phyloP scores from a whole-genome alignment of 2,113 vertebrate genomes.

The Epinephelus cyanopodus region DNA sequence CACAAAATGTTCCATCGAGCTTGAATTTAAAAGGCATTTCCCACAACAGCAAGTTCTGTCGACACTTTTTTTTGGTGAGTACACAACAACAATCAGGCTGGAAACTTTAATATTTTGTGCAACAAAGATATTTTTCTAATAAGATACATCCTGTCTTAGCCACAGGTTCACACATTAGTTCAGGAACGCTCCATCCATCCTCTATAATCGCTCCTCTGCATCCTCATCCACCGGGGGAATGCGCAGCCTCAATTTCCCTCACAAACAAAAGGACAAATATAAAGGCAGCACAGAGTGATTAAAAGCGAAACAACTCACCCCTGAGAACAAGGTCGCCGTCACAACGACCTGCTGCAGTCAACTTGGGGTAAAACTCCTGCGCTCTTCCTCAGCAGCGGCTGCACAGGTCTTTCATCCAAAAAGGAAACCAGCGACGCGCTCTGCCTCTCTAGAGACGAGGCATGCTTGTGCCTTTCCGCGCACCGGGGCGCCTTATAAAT shows the following conservation, averaged over 20 bases:
- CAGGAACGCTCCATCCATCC: constrained; percentile 2
- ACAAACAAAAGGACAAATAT: neutral
- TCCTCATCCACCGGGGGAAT: constrained; percentile 48
- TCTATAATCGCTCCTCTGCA: neutral
- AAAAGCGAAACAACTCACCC: constrained; percentile 66
- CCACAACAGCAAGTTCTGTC: constrained; percentile 69
- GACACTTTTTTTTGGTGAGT: constrained; percentile 6
- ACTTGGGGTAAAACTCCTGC: constrained; percentile 74
- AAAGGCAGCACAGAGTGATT: neutral
- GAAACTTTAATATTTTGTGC: neutral
- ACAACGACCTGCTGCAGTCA: constrained; percentile 59
- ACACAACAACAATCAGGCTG: neutral
- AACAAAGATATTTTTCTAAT: neutral
- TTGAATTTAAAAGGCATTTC: constrained; percentile 1
- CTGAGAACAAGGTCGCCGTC: constrained; percentile 60
- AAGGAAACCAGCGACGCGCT: constrained; percentile 52
- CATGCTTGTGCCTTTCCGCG: constrained; percentile 72
- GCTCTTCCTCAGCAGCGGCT: constrained; percentile 48
- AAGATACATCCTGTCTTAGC: neutral
- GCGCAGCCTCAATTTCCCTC: constrained; percentile 31
- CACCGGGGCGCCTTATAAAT: constrained; percentile 83
- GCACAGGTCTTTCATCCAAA: constrained; percentile 49
- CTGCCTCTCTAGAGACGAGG: constrained; percentile 79
- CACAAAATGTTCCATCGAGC: constrained; percentile 18
- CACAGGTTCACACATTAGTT: constrained; percentile 32